Evolutionary conservation across 2,888 invertebrate species (phyloP), one percentile per base, ranked within the genome.

Genomic region (Hirtodrosophila duncani): DNA sequence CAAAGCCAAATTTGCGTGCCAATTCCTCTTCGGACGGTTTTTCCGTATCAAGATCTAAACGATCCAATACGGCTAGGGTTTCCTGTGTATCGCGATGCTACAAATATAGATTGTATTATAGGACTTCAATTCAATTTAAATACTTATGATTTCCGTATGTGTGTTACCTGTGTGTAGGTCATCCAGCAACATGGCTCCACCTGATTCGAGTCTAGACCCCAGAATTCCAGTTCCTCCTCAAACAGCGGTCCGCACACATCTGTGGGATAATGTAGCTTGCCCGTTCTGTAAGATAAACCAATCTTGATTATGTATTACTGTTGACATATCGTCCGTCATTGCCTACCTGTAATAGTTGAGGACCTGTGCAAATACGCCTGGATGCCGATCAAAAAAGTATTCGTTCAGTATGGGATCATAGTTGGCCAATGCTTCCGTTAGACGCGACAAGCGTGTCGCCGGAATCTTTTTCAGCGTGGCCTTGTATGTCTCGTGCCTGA

Each of bases 171-270:
- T 53, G 96, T 95, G 82, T 99, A 99, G 5, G 99, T 99, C 98
- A 99, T 99, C 99, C 99, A 99, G 88, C 99, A 99, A 88, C 99
- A 99, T 3, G 99, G 99, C 86, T 99, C 98, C 81, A 99, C 98
- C 89, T 99, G 99, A 89, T 99, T 99, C 23, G 99, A 96, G 86
- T 99, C 99, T 70, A 99, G 90, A 8, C 99, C 99, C 99, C 99
- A 99, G 88, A 98, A 99, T 88, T 99, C 99, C 70, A 99, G 90
- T 87, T 99, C 99, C 86, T 99, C 99, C 86, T 99, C 99, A 87
- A 99, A 99, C 63, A 99, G 90, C 42, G 99, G 99, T 31, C 99
- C 99, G 87, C 99, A 99, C 1, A 99, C 99, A 86, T 99, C 98
- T 41, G 98, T 98, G 10, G 99, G 99, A 88, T 99, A 99, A 88